Conservation (phyloP, 2,113 vertebrate genomes). For the Poeciliopsis prolifica region DNA sequence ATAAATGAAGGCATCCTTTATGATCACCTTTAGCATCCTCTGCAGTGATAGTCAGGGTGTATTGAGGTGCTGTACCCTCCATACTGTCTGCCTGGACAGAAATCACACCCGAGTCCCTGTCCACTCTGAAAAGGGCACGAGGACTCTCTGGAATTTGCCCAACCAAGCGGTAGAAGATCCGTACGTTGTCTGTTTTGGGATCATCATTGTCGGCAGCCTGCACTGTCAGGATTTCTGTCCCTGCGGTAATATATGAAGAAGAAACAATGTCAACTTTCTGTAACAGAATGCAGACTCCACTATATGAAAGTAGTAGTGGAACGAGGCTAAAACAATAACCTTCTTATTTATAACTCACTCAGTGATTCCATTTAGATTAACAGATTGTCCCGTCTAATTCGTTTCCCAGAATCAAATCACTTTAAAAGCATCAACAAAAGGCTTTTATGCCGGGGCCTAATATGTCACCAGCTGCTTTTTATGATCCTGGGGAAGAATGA, state of each 20-base stretch:
- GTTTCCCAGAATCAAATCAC: conserved; percentile 49
- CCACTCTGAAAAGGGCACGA: conserved; percentile 77
- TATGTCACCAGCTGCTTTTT: conserved; percentile 49
- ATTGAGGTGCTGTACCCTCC: conserved; percentile 71
- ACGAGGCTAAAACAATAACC: conserved; percentile 25
- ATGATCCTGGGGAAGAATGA: conserved; percentile 26
- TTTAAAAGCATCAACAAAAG: conserved; percentile 59
- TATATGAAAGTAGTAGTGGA: neutral
- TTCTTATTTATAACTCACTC: conserved; percentile 46
- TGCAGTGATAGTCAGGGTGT: conserved; percentile 74
- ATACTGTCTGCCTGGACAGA: conserved; percentile 74
- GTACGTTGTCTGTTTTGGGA: conserved; percentile 77
- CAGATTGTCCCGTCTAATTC: conserved; percentile 53
- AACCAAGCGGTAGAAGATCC: conserved; percentile 74
- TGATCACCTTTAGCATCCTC: conserved; percentile 81
- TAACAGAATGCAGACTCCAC: neutral
- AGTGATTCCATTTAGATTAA: conserved; percentile 57
- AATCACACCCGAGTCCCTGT: conserved; percentile 74
- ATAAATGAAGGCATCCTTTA: neutral
- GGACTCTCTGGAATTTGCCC: conserved; percentile 81
- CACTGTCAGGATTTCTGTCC: conserved; percentile 79
- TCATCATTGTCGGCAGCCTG: conserved; percentile 82
- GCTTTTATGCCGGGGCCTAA: conserved; percentile 47
- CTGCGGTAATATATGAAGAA: conserved; percentile 53
- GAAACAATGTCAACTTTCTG: neutral